Evolutionary conservation across 2,888 invertebrate species (phyloP).

Genomic region (Agrotis exclamationis): DNA sequence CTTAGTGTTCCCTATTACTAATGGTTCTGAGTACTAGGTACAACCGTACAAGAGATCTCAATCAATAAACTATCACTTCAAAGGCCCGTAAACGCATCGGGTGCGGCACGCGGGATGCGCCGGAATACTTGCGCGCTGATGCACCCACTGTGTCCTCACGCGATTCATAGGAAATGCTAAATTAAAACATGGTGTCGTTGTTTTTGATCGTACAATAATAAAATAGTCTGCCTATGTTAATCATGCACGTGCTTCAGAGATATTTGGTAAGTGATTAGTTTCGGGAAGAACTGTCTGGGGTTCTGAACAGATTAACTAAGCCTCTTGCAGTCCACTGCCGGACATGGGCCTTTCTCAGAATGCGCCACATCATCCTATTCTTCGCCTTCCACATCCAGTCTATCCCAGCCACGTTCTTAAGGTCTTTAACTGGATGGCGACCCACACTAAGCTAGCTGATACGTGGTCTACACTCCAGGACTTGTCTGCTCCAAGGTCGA

Average conservation of each 20-base stretch:
- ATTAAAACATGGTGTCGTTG: conserved; percentile 23
- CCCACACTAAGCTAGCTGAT: too few relatives aligned
- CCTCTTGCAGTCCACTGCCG: too few relatives aligned
- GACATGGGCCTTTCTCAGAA: too few relatives aligned
- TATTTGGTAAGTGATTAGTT: background rate
- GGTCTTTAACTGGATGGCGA: too few relatives aligned
- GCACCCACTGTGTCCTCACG: conserved; percentile 30
- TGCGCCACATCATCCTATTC: too few relatives aligned
- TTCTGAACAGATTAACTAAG: too few relatives aligned
- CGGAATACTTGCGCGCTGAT: conserved; percentile 37
- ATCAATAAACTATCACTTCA: conserved; percentile 58
- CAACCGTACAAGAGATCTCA: conserved; percentile 36
- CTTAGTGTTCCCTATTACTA: conserved; percentile 24
- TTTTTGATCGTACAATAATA: conserved; percentile 3
- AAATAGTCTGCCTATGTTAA: conserved; percentile 4
- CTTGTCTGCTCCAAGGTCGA: too few relatives aligned
- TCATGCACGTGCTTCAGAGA: background rate
- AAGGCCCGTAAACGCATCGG: conserved; percentile 32
- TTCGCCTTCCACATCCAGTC: too few relatives aligned
- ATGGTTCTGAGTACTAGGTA: conserved; percentile 12
- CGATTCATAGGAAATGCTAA: conserved; percentile 39
- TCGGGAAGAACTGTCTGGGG: too few relatives aligned
- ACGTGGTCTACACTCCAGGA: too few relatives aligned
- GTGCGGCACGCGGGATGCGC: conserved; percentile 12
- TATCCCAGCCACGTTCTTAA: too few relatives aligned